Base-by-base conservation (phyloP, 2,888 invertebrate genomes). In the Zonitis immaculata region DNA sequence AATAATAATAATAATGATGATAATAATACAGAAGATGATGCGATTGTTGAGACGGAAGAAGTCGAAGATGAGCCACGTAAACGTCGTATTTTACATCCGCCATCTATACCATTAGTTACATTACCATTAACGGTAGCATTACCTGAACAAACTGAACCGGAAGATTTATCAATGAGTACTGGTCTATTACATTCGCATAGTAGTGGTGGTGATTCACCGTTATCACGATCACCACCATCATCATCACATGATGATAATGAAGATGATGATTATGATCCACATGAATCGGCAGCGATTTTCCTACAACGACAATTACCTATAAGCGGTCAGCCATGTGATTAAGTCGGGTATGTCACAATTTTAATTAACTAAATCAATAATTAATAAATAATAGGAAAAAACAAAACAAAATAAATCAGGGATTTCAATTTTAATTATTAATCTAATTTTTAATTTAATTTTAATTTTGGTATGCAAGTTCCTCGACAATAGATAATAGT, bases 121-220 rank as follows among this genome's bases (percentile, higher is more conserved):
- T 77, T 71, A 56, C 74, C 66, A 1, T 61, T 73, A 18, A 69
- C 71, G 52, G 63, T 72, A 58, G 27, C 70, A 6, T 71, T 83
- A 44, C 91, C 92, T 14, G 91, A 89, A 73, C 94, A 94, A 78
- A 93, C 93, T 2, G 93, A 93, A 74, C 94, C 94, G 6, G 93
- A 94, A 73, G 94, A 94, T 73, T 79, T 94, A 59, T 91, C 91
- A 50, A 85, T 92, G 81, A 83, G 80, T 44, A 79, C 79, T 5
- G 78, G 79, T n/a, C n/a, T n/a, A 0, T 67, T 77, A 60, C 74
- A 77, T 60, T 79, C 79, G 2, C 79, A 79, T 62, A 78, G 78
- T 63, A 78, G 78, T 63, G 78, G 77, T 42, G 73, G 76, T 1
- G 75, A 73, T 30, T 79, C 80, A 1, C 79, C 80, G 1, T 52